Evolutionary conservation across 1,140 invertebrate genomes (phyloP), one percentile per base, ranked within the genome.

Genomic region (Wasmannia auropunctata): DNA sequence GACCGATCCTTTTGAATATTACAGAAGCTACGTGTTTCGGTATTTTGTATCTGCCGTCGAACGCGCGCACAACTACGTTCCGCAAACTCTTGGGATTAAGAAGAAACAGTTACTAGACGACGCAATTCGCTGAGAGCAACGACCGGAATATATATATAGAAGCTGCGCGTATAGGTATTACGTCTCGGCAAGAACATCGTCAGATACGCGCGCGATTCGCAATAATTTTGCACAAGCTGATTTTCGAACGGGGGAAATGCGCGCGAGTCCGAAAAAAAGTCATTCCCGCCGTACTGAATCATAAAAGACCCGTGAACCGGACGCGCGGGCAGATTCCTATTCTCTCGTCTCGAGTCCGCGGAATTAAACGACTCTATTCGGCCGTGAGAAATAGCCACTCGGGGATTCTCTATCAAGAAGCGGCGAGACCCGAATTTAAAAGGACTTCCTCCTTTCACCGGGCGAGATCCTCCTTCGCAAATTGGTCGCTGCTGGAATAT

Each of bases 351-450:
- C 70, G 58, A 62, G 46, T 83, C 60, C 60, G 34, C 62, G 60
- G 79, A 83, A 74, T 83, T 74, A 83, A 83, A 74, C 79, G 67
- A 83, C 67, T 83, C 79, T 83, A 60, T 83, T 83, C 51, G 67
- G 37, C 51, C 67, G 67, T 83, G 67, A 83, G 67, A 83, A 83
- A 83, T 83, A 72, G 79, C 51, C 79, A 83, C 67, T 83, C 67
- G 67, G 67, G 79, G 19, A 83, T 83, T 43, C 51, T 58, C 79
- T 83, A 83, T 85, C 74, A 77, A 19, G 63, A 40, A 49, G 74
- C 19, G 31, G 72, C 74, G 58, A 80, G 83, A 76, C 40, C 31
- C 56, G 74, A 85, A 75, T 85, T 65, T 75, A 85, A 77, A 65
- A 60, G 51, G 22, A 63, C 43, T 51, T 76, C n/a, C 34, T 40